Conservation (phyloP, 2,113 vertebrate genomes). For the Perca flavescens region DNA sequence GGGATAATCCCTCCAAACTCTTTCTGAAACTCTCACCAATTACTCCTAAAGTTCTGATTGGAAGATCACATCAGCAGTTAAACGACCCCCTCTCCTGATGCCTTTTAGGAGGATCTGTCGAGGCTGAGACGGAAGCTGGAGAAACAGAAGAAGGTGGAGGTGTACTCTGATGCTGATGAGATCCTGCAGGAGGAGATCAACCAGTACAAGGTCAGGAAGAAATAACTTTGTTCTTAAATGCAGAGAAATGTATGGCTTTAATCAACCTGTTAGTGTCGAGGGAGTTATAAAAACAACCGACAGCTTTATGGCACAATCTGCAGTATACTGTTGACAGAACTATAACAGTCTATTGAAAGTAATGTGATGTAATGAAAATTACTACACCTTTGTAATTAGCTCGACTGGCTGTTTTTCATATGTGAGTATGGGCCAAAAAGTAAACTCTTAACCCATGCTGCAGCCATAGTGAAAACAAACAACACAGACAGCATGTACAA, state of each 20-base stretch:
- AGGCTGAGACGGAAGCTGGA: conserved; percentile 92
- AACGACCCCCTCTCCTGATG: not conserved
- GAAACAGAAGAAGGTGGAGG: conserved; percentile 95
- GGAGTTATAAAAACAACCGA: conserved; percentile 14
- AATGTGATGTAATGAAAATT: conserved; percentile 19
- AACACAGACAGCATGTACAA: no score
- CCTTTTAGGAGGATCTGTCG: conserved; percentile 92
- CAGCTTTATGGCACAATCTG: conserved; percentile 23
- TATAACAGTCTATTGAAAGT: conserved; percentile 5
- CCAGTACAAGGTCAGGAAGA: conserved; percentile 90
- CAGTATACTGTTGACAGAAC: conserved; percentile 1
- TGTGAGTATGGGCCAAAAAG: conserved; percentile 18
- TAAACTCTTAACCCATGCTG: conserved; percentile 21
- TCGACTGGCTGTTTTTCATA: conserved; percentile 26
- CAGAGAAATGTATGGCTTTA: conserved; percentile 8
- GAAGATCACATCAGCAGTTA: not conserved
- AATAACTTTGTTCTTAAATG: not conserved
- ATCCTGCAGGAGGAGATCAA: conserved; percentile 98
- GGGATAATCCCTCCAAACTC: not conserved
- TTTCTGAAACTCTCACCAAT: not conserved
- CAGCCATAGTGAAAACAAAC: no score
- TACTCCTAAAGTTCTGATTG: not conserved
- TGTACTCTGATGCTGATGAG: conserved; percentile 94
- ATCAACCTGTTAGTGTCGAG: not conserved
- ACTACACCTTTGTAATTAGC: conserved; percentile 34